Conservation (phyloP, 2,797 vertebrate genomes). For the Denticeps clupeoides region DNA sequence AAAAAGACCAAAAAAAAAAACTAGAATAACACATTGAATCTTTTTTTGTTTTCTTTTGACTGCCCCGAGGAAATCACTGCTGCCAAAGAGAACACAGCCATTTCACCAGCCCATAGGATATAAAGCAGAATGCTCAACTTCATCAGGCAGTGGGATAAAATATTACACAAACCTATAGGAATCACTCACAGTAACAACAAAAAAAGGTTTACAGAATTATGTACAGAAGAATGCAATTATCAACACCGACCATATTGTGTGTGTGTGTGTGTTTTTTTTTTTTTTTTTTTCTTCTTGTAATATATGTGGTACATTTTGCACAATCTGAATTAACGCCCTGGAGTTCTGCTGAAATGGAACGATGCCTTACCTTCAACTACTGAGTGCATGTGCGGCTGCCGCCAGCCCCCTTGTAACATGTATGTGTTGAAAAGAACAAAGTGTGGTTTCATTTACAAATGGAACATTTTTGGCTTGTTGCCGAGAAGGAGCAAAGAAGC, state of each 20-base stretch:
- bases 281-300: conserved; percentile 30
- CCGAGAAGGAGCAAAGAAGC: no score
- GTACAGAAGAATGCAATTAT: conserved; percentile 45
- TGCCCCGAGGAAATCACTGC: conserved; percentile 84
- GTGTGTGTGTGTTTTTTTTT: conserved; percentile 5
- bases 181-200: no score
- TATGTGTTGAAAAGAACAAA: conserved; percentile 46
- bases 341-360: conserved; percentile 56
- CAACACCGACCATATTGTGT: conserved; percentile 24
- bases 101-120: conserved; percentile 47
- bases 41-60: conserved; percentile 43
- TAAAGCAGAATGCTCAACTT: conserved; percentile 45
- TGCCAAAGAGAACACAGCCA: conserved; percentile 86
- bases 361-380: conserved; percentile 81
- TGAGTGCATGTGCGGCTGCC: conserved; percentile 52
- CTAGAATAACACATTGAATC: conserved; percentile 32
- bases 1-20: conserved; percentile 39
- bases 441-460: conserved; percentile 50
- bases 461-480: conserved; percentile 31
- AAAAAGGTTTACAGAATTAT: conserved; percentile 54
- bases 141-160: conserved; percentile 26
- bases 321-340: conserved; percentile 56
- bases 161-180: conserved; percentile 35
- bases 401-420: no score
- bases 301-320: conserved; percentile 54